A percentile compares a stretch with the other conserved stretches of the same genome.
These are phyloP conservation scores for Pristionchus fissidentatus DNA, from an alignment of 2,888 invertebrate genomes.

Conservation along the genomic window DNA sequence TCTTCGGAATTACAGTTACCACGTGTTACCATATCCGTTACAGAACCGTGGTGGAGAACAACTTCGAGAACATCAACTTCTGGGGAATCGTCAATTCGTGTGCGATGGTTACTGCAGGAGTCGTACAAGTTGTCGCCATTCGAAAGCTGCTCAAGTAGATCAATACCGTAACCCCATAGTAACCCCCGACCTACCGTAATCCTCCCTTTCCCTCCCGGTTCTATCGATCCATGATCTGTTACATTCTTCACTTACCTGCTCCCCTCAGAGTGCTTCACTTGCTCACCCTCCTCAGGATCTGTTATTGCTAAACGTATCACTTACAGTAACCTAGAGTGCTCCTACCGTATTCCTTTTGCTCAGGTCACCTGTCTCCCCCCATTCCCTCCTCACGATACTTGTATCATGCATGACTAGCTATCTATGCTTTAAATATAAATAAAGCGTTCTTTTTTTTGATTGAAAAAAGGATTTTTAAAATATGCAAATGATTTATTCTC, in stretches of 20 bases:
- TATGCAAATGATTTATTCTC: too few species aligned
- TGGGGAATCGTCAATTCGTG: slow-evolving; percentile 55
- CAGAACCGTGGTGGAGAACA: slow-evolving; percentile 52
- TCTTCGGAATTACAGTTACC: too few species aligned
- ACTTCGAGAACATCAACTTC: slow-evolving; percentile 55
- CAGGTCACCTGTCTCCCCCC: neutral
- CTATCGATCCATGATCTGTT: neutral
- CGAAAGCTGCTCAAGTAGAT: slow-evolving; percentile 15
- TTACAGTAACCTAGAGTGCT: neutral
- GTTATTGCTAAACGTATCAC: slow-evolving; percentile 11
- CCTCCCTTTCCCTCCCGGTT: neutral
- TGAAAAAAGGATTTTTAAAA: too few species aligned
- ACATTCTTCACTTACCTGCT: neutral
- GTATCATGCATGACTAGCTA: slow-evolving; percentile 6
- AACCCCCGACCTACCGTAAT: too few species aligned
- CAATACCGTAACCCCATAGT: neutral
- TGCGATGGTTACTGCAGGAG: slow-evolving; percentile 48
- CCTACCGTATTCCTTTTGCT: neutral
- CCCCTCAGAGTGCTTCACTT: neutral
- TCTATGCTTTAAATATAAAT: slow-evolving; percentile 30
- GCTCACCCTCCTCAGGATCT: neutral
- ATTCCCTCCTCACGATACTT: neutral
- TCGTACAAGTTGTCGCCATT: slow-evolving; percentile 49
- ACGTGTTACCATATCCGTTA: too few species aligned
- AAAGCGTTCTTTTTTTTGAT: too few species aligned